Evolutionary conservation across 1,140 invertebrate species (phyloP), one percentile per base, ranked within the genome.

Genomic region (Maconellicoccus hirsutus): DNA sequence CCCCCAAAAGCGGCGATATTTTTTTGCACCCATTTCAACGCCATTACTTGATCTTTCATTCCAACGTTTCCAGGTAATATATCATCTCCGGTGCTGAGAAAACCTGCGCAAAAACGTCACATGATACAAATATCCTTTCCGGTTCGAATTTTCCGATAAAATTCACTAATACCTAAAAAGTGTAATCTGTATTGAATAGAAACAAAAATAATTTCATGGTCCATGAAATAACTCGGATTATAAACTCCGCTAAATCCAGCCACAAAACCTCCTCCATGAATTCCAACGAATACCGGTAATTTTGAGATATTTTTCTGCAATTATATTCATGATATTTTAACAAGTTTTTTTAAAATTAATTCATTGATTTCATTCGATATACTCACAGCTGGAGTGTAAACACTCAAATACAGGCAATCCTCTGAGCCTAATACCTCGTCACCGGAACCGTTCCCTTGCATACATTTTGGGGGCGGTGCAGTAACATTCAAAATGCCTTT

Each of bases 101-200:
- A 76, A 0, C 75, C 75, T 74, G 14, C 6, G 33, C 6, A 38
- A 7, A 38, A 38, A 7, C 33, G n/a, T n/a, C n/a, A n/a, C n/a
- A n/a, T n/a, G n/a, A n/a, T n/a, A n/a, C n/a, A n/a, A n/a, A n/a
- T n/a, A n/a, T n/a, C 6, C 14, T 38, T 7, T 6, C 14, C 6
- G 33, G 6, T 38, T 38, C 6, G 6, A 14, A n/a, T n/a, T 19
- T 25, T 2, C 25, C 14, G 6, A 4, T 23, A 38, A n/a, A 21
- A 69, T 70, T 73, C 12, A 70, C 66, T 71, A n/a, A n/a, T 73
- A 76, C 75, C 75, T 0, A 76, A 76, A 3, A 79, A 76, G 12
- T 86, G 86, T 0, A 90, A 76, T 14, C 88, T 79, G 76, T 87
- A 87, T 75, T 87, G 87, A 0, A 87, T 75, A 0, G 83, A 82